Evolutionary conservation across 1,140 invertebrate species (phyloP), one percentile per base, ranked within the genome.

Genomic region (Euglossa dilemma): DNA sequence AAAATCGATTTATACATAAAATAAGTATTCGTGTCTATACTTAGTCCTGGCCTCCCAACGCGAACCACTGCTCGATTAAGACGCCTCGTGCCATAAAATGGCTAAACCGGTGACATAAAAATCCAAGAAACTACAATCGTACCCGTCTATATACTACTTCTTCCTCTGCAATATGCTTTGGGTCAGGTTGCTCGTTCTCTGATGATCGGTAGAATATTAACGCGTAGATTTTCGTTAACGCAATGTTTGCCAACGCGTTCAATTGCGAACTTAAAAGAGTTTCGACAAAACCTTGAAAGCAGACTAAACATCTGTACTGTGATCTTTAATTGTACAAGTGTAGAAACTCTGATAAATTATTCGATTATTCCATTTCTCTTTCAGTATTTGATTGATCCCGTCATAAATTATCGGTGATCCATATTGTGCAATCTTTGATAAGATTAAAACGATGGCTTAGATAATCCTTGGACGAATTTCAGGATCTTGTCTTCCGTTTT

Each of bases 11-110:
- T 63, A 66, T 80, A 74, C 64, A 74, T 80, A 79, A 73, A 79
- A 80, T 86, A 79, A 79, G 71, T 85, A 84, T 74, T 59, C 66
- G 47, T 47, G 47, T 78, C 81, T 83, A 76, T 74, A 83, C 82
- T 79, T 84, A 80, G 69, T 59, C 20, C 82, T n/a, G 64, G 57
- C 66, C 66, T 56, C 81, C 66, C 25, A 83, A 70, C 67, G 57
- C 57, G 64, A 83, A 50, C 43, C 36, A 70, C 50, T 47, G 25
- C 50, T 73, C 45, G 64, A 54, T 70, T 61, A 84, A 77, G 61
- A 54, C 72, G 25, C 56, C 28, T 71, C 43, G 43, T 54, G 43
- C 18, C 59, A 57, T 76, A 59, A 76, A 76, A 76, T 23, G 56
- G 36, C 25, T 74, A 56, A 52, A 64, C 50, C 64, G 18, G 5